Percentiles rank a stretch among this genome's conserved stretches.
These are phyloP conservation scores for Lota lota DNA, from an alignment of 2,113 vertebrate genomes.

Conservation along the genomic window DNA sequence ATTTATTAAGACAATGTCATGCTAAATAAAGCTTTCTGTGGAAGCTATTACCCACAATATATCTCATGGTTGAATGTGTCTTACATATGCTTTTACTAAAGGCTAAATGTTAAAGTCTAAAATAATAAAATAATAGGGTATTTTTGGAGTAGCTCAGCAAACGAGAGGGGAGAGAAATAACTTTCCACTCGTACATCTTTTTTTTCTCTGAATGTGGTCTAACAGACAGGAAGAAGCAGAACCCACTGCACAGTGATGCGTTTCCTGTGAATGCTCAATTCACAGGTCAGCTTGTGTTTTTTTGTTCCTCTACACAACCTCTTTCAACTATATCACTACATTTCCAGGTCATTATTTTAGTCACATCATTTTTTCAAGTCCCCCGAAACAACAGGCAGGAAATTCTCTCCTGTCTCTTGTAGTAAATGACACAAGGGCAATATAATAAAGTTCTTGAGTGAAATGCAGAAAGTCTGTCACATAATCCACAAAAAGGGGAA, in stretches of 20 bases:
- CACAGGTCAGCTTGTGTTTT: slow-evolving; percentile 75
- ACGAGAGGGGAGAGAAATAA: slow-evolving; percentile 57
- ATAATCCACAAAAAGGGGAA: neutral
- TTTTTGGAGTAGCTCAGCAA: slow-evolving; percentile 24
- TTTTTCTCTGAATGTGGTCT: slow-evolving; percentile 75
- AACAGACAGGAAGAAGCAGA: slow-evolving; percentile 82
- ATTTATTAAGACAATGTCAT: too few relatives aligned
- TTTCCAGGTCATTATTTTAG: too few relatives aligned
- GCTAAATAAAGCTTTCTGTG: too few relatives aligned
- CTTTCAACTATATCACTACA: slow-evolving; percentile 29
- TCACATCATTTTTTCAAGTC: neutral
- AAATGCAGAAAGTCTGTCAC: neutral
- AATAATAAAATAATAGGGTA: too few relatives aligned
- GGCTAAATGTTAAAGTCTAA: too few relatives aligned
- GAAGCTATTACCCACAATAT: too few relatives aligned
- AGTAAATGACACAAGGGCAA: neutral
- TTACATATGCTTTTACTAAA: too few relatives aligned
- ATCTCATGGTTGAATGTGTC: too few relatives aligned
- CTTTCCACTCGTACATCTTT: slow-evolving; percentile 68
- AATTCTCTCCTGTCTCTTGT: neutral
- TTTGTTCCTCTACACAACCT: slow-evolving; percentile 15
- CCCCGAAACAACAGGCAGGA: neutral
- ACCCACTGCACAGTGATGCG: slow-evolving; percentile 69
- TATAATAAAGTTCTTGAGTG: neutral
- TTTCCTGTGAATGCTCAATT: slow-evolving; percentile 72